A percentile compares a stretch with the other conserved stretches of the same genome.
Conservation (phyloP, 2,113 vertebrate genomes). For the Marmota monax region DNA sequence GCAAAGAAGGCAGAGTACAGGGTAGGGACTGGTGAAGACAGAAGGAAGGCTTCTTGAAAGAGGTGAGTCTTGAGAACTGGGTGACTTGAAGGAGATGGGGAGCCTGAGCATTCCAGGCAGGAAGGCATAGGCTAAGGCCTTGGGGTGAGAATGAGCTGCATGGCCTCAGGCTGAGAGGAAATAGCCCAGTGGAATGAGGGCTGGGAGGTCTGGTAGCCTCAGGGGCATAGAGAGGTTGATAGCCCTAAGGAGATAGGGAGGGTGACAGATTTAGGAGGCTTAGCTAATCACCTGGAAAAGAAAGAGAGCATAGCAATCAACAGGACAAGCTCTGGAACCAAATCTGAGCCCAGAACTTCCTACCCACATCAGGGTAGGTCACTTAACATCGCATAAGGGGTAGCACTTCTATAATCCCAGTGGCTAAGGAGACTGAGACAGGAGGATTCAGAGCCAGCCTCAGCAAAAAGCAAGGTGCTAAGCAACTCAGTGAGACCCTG, state of each 20-base stretch:
- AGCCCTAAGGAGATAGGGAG: conserved; percentile 1
- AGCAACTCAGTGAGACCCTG: too few species aligned
- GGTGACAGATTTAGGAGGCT: conserved; percentile 57
- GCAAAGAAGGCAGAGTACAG: background rate
- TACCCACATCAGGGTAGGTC: background rate
- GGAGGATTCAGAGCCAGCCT: too few species aligned
- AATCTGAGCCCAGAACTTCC: background rate
- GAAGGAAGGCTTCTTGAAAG: background rate
- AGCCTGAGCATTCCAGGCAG: conserved; percentile 2
- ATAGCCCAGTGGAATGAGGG: background rate
- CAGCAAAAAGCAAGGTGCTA: too few species aligned
- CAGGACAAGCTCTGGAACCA: background rate
- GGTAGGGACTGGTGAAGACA: background rate
- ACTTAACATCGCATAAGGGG: background rate
- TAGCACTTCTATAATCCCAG: too few species aligned
- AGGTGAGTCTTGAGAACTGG: conserved; percentile 6
- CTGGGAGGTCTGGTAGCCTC: conserved; percentile 47
- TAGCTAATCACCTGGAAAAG: conserved; percentile 55
- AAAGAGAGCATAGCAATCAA: conserved; percentile 42
- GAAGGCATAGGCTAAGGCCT: conserved; percentile 26
- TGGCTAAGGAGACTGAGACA: too few species aligned
- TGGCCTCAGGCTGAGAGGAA: conserved; percentile 9
- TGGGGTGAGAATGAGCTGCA: background rate
- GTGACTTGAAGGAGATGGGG: background rate
- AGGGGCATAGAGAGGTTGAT: background rate